Conservation (phyloP, 1,140 invertebrate species). For the Bombus vancouverensis region DNA sequence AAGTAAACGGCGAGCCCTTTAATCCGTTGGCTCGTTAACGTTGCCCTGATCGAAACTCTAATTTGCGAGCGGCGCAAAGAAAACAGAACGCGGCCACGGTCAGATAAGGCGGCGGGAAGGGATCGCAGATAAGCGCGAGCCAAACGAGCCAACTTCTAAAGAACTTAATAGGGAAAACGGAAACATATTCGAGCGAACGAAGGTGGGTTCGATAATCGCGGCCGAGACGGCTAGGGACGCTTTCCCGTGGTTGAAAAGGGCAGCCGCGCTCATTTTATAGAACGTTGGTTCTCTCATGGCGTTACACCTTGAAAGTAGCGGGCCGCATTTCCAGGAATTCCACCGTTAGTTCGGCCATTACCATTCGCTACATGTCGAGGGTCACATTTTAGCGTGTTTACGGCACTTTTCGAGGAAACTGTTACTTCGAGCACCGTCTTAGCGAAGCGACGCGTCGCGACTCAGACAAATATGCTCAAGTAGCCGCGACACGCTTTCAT, state of each 20-base stretch:
- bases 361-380: conserved; percentile 68
- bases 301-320: conserved; percentile 36
- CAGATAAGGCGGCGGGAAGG: conserved; percentile 6
- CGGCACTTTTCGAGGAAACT: conserved; percentile 68
- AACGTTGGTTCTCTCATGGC: conserved; percentile 31
- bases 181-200: not conserved
- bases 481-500: conserved; percentile 51
- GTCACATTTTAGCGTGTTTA: conserved; percentile 69
- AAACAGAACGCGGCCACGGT: conserved; percentile 5
- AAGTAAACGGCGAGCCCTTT: conserved; percentile 25
- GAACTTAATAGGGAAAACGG: conserved; percentile 38
- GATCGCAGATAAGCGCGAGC: conserved; percentile 25
- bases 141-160: conserved; percentile 39
- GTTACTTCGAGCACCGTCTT: conserved; percentile 46
- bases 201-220: conserved; percentile 32
- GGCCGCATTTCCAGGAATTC: conserved; percentile 59
- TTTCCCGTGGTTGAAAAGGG: conserved; percentile 41
- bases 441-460: not conserved
- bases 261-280: conserved; percentile 19
- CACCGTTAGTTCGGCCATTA: conserved; percentile 69
- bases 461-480: conserved; percentile 12
- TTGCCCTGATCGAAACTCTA: conserved; percentile 26
- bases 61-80: conserved; percentile 39
- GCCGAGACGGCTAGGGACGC: not conserved
- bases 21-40: conserved; percentile 39